Conservation (phyloP, 2,888 invertebrate genomes). For the Polylopha cassiicola region DNA sequence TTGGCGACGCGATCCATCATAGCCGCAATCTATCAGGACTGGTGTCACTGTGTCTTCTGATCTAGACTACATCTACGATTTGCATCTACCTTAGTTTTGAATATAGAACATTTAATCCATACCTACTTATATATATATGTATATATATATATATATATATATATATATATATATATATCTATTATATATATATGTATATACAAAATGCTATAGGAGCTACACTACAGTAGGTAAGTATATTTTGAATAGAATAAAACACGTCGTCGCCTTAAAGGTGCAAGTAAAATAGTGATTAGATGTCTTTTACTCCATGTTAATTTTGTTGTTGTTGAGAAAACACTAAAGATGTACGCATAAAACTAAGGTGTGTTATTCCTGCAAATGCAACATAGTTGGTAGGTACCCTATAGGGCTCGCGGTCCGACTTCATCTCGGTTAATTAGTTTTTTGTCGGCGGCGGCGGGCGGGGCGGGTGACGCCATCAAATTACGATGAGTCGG, state of each 20-base stretch:
- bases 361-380: slow-evolving; percentile 48
- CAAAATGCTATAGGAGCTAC: too few relatives aligned
- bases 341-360: slow-evolving; percentile 39
- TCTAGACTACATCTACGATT: slow-evolving; percentile 1
- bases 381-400: slow-evolving; percentile 48
- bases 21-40: slow-evolving; percentile 55
- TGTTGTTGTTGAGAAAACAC: slow-evolving; percentile 25
- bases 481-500: slow-evolving; percentile 78
- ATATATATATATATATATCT: too few relatives aligned
- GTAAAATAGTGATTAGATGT: too few relatives aligned
- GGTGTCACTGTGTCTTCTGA: slow-evolving; percentile 16
- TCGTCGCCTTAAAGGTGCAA: too few relatives aligned
- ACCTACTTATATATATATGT: too few relatives aligned
- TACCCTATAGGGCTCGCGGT: slow-evolving; percentile 30
- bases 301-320: background rate
- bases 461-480: slow-evolving; percentile 70
- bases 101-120: too few relatives aligned
- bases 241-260: too few relatives aligned
- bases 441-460: slow-evolving; percentile 70
- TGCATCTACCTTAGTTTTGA: too few relatives aligned
- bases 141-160: too few relatives aligned
- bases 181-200: too few relatives aligned
- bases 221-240: too few relatives aligned
- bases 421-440: slow-evolving; percentile 68
- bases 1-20: slow-evolving; percentile 55